Percentiles rank a stretch among this genome's conserved stretches.
phyloP scores from a whole-genome alignment of 2,797 vertebrate species.

The Hydrophis major region DNA sequence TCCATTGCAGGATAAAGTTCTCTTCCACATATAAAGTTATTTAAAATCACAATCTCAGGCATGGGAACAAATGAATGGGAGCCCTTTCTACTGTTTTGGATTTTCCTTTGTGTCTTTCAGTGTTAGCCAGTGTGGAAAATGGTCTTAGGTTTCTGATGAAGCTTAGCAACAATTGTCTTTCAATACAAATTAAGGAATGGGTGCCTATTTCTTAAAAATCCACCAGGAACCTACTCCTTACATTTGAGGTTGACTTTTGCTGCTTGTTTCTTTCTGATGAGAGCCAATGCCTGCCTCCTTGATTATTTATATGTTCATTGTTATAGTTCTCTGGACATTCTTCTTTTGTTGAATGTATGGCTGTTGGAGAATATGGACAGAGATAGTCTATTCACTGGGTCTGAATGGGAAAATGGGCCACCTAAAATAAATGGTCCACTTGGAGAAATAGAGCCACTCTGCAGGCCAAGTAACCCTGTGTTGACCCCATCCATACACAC shows the following conservation, averaged over 20 bases:
- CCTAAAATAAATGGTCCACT: conserved; percentile 14
- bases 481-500: conserved; percentile 57
- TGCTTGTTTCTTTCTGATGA: not conserved
- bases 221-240: not conserved
- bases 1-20: not conserved
- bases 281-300: not conserved
- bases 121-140: not conserved
- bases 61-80: not conserved
- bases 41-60: not conserved
- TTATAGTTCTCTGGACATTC: not conserved
- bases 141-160: not conserved
- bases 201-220: not conserved
- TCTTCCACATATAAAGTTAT: not conserved
- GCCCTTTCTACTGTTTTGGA: not conserved
- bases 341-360: not conserved
- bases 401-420: not conserved
- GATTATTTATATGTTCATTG: not conserved
- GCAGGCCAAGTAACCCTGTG: conserved; percentile 53
- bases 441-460: conserved; percentile 7
- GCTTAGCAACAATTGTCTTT: not conserved
- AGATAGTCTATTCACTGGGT: not conserved
- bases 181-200: not conserved
- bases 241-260: not conserved
- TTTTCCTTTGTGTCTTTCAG: not conserved
- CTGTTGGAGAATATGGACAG: not conserved